Percentiles rank a stretch among this genome's conserved stretches.
phyloP scores from a whole-genome alignment of 1,140 invertebrate genomes.

The Whitmania pigra region DNA sequence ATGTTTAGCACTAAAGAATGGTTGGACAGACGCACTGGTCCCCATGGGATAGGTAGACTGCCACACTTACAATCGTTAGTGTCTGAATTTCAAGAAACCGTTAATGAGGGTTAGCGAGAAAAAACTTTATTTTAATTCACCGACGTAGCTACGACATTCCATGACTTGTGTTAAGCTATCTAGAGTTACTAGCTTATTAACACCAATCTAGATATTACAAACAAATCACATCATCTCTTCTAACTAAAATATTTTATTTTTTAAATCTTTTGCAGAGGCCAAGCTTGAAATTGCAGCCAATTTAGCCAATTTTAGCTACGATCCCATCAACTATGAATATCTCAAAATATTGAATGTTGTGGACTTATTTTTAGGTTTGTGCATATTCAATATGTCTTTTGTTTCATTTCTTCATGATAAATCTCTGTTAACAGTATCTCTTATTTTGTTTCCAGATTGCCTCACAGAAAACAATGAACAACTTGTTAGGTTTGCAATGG shows the following conservation, averaged over 20 bases:
- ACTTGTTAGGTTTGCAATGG: background rate
- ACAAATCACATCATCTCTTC: background rate
- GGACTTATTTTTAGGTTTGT: conserved; percentile 11
- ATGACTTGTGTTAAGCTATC: background rate
- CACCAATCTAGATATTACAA: background rate
- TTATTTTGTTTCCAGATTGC: background rate
- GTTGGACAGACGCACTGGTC: background rate
- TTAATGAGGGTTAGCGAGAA: background rate
- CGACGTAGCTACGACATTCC: background rate
- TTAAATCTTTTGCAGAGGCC: conserved; percentile 1
- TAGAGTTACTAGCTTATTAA: background rate
- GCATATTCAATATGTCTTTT: background rate
- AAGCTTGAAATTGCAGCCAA: background rate
- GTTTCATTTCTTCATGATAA: background rate
- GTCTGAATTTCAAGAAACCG: conserved; percentile 5
- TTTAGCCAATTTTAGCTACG: conserved; percentile 6
- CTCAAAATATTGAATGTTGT: conserved; percentile 5
- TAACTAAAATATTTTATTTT: background rate
- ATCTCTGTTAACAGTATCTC: background rate
- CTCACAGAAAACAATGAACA: conserved; percentile 3
- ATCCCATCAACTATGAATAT: conserved; percentile 5
- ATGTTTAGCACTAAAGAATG: conserved; percentile 12
- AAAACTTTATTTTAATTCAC: background rate
- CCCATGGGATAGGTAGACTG: background rate
- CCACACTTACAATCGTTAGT: background rate